Percentiles rank a stretch among this genome's conserved stretches.
Evolutionary conservation across 2,888 invertebrate genomes (phyloP).

Genomic region (Andrena camellia): DNA sequence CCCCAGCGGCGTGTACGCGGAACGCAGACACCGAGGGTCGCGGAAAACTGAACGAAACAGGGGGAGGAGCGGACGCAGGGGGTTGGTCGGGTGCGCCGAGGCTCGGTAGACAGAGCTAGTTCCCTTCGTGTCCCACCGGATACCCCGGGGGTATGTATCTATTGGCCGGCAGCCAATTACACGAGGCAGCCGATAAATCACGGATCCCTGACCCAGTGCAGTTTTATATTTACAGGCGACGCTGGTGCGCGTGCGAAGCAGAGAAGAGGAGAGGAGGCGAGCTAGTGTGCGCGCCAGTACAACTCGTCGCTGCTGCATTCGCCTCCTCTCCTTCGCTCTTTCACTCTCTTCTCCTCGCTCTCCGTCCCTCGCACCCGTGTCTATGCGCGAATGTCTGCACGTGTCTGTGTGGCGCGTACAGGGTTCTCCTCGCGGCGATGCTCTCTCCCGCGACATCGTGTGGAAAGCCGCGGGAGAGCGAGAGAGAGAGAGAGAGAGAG

Average conservation of each 20-base stretch:
- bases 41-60: constrained; percentile 1
- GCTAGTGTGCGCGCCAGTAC: constrained; percentile 39
- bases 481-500: constrained; percentile 39
- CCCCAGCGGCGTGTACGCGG: no score
- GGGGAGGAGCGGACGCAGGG: background rate
- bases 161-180: constrained; percentile 82
- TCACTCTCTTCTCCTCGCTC: background rate
- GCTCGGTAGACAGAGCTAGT: constrained; percentile 28
- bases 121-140: constrained; percentile 55
- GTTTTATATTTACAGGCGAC: constrained; percentile 82
- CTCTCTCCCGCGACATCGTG: constrained; percentile 50
- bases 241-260: constrained; percentile 50
- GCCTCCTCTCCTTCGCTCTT: constrained; percentile 28
- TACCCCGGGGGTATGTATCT: constrained; percentile 75
- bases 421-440: constrained; percentile 35
- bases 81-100: constrained; percentile 11
- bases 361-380: constrained; percentile 13
- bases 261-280: constrained; percentile 19
- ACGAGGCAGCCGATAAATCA: constrained; percentile 82
- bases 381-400: constrained; percentile 1
- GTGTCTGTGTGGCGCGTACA: background rate
- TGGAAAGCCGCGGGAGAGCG: constrained; percentile 42
- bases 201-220: constrained; percentile 85
- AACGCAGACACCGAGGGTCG: no score
- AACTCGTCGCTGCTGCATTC: constrained; percentile 47